These are phyloP conservation scores for Poecilus cupreus DNA, from an alignment of 2,888 invertebrate genomes.

Conservation along the genomic window DNA sequence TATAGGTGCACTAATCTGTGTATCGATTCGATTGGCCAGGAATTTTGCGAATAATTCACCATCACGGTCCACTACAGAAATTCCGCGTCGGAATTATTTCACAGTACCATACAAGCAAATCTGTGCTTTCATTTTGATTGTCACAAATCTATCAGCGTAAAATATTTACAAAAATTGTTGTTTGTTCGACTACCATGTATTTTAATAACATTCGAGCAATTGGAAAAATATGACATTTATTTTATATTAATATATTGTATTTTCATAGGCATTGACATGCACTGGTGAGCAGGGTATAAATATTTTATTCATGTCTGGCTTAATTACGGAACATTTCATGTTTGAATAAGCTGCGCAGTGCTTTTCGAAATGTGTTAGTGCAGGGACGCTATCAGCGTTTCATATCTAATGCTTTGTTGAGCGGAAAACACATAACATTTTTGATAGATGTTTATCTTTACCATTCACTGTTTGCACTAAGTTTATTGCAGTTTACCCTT, in stretches of 20 bases:
- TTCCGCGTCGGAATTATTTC: neutral
- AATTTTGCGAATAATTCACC: constrained; percentile 21
- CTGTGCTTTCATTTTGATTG: neutral
- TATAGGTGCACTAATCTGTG: constrained; percentile 28
- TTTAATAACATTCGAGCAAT: constrained; percentile 9
- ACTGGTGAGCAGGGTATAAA: constrained; percentile 23
- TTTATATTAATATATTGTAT: constrained; percentile 31
- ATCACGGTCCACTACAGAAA: neutral
- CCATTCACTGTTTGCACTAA: neutral
- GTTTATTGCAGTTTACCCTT: neutral
- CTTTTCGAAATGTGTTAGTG: neutral
- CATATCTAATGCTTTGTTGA: neutral
- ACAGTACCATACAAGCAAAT: neutral
- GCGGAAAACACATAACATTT: neutral
- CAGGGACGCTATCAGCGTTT: neutral
- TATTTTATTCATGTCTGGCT: constrained; percentile 49
- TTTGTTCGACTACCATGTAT: neutral
- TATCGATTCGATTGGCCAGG: constrained; percentile 23
- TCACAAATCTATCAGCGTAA: constrained; percentile 12
- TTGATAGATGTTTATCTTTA: neutral
- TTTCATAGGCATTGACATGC: constrained; percentile 38
- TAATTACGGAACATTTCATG: constrained; percentile 51
- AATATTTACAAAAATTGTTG: constrained; percentile 27
- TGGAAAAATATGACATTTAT: constrained; percentile 38
- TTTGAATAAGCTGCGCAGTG: constrained; percentile 5